phyloP scores from a whole-genome alignment of 2,888 invertebrate genomes.

The Drosophila cognata region DNA sequence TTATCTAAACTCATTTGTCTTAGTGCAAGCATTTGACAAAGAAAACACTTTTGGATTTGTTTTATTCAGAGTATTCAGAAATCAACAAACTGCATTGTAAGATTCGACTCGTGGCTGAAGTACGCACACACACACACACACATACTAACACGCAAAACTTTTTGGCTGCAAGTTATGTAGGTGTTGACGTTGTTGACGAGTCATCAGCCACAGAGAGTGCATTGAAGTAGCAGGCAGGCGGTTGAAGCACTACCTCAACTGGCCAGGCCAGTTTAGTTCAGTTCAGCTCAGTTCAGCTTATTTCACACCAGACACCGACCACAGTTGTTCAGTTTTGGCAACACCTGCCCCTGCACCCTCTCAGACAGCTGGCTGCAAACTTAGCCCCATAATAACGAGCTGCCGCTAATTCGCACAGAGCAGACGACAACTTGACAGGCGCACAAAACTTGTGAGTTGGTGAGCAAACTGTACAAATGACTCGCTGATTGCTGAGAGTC shows the following conservation, averaged over 20 bases:
- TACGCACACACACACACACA: not conserved
- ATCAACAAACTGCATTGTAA: not conserved
- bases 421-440: constrained; percentile 77
- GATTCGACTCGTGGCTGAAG: not conserved
- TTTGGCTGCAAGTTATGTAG: constrained; percentile 29
- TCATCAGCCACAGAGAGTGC: constrained; percentile 15
- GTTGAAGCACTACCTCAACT: constrained; percentile 17
- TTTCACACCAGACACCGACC: constrained; percentile 1
- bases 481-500: constrained; percentile 60
- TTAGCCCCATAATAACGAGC: constrained; percentile 53
- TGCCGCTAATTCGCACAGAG: constrained; percentile 69
- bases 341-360: not conserved
- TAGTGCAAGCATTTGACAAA: accelerated
- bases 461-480: constrained; percentile 61
- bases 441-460: constrained; percentile 12
- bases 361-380: constrained; percentile 8
- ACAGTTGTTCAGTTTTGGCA: not conserved
- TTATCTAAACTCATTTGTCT: too few species aligned
- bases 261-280: constrained; percentile 1
- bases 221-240: constrained; percentile 1
- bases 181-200: constrained; percentile 56
- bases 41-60: not conserved
- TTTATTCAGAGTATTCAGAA: constrained; percentile 19
- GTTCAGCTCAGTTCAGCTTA: not conserved
- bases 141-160: not conserved